phyloP scores from a whole-genome alignment of 2,113 vertebrate species.

The Boleophthalmus pectinirostris region DNA sequence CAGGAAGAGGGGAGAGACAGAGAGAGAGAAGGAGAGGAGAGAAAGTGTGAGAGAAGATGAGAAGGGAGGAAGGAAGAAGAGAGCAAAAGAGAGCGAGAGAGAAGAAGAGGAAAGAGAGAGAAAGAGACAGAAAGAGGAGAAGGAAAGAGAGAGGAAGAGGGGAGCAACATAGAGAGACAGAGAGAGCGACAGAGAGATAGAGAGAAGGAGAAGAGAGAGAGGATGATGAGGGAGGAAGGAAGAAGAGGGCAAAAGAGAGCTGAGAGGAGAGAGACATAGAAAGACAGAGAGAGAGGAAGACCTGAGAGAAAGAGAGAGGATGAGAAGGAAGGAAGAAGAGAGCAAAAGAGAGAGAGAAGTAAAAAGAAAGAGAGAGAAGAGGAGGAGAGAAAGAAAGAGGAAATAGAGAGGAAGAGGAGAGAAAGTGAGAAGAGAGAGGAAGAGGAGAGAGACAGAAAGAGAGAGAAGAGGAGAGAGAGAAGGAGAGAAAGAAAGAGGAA shows the following conservation, averaged over 20 bases:
- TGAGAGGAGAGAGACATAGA: neutral
- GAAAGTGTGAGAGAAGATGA: neutral
- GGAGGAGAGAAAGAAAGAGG: too few species aligned
- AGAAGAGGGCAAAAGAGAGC: too few species aligned
- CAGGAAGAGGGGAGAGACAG: constrained; percentile 8
- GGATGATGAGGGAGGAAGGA: too few species aligned
- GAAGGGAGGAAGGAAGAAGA: neutral
- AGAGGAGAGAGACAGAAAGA: too few species aligned
- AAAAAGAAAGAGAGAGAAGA: too few species aligned
- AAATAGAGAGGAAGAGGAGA: constrained; percentile 19
- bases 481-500: too few species aligned
- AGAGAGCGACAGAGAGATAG: constrained; percentile 4
- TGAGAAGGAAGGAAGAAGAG: constrained; percentile 5
- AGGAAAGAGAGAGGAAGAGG: neutral
- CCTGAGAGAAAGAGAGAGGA: neutral
- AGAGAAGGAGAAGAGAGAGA: too few species aligned
- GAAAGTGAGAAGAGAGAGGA: neutral
- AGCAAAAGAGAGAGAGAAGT: neutral
- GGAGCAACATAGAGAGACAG: too few species aligned
- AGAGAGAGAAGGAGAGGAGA: neutral
- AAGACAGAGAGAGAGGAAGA: constrained; percentile 1
- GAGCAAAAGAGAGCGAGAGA: neutral
- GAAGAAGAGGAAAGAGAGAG: too few species aligned
- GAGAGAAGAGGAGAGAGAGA: neutral
- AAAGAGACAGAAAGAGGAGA: too few species aligned